These are phyloP conservation scores for Esox lucius DNA, from an alignment of 2,797 vertebrate genomes.

Conservation along the genomic window DNA sequence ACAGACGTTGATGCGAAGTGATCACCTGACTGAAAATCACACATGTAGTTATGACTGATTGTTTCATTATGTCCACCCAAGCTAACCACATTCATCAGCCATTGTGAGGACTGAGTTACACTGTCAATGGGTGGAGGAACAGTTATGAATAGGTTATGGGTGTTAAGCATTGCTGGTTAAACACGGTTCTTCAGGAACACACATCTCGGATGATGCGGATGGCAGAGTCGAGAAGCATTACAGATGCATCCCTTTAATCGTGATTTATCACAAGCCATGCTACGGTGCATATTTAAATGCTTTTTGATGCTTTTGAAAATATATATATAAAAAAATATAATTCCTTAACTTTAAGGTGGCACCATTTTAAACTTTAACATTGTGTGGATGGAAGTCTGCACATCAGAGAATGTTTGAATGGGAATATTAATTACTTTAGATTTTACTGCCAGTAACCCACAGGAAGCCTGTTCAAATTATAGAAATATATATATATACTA, in stretches of 20 bases:
- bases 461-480: too few species aligned
- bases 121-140: neutral
- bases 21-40: neutral
- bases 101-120: neutral
- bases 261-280: neutral
- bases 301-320: too few species aligned
- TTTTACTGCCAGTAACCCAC: too few species aligned
- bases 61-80: neutral
- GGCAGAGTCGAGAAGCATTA: neutral
- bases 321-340: too few species aligned
- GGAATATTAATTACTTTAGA: too few species aligned
- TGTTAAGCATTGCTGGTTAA: neutral
- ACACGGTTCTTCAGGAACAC: neutral
- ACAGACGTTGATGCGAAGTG: neutral
- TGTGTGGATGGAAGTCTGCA: too few species aligned
- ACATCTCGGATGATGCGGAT: neutral
- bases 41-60: too few species aligned
- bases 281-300: neutral
- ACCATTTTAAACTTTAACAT: too few species aligned
- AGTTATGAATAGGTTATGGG: neutral
- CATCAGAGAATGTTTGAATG: too few species aligned
- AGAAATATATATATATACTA: too few species aligned
- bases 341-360: too few species aligned
- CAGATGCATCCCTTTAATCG: neutral
- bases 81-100: neutral